These are phyloP conservation scores for Enteromius argenteus DNA, from an alignment of 2,797 vertebrate genomes.

Conservation along the genomic window DNA sequence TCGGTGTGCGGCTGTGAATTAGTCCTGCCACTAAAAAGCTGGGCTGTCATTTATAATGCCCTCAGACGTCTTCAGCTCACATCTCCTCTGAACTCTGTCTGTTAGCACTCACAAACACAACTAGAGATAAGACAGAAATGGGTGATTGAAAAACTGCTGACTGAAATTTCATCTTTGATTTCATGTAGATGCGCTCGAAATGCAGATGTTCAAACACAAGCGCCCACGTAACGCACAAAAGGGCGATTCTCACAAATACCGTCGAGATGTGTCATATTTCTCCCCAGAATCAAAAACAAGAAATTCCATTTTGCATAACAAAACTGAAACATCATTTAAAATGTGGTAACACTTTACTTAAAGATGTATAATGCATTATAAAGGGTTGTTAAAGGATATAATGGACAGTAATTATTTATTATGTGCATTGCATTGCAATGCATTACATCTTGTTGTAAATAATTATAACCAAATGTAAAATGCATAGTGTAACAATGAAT, in stretches of 20 bases:
- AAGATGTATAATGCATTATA: neutral
- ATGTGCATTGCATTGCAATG: neutral
- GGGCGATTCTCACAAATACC: neutral
- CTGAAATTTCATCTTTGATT: conserved; percentile 33
- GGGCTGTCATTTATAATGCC: conserved; percentile 39
- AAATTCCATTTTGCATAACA: neutral
- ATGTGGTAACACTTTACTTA: neutral
- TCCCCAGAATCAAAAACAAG: neutral
- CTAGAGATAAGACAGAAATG: conserved; percentile 17
- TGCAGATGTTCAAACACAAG: neutral
- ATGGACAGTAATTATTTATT: neutral
- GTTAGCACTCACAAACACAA: conserved; percentile 28
- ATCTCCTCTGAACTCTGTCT: conserved; percentile 23
- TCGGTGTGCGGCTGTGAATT: conserved; percentile 13
- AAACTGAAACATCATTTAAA: neutral
- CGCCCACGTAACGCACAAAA: neutral
- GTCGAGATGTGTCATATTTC: neutral
- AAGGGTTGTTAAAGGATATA: neutral
- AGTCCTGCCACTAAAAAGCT: conserved; percentile 42
- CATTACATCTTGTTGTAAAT: neutral
- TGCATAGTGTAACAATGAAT: neutral
- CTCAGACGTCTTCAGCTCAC: conserved; percentile 20
- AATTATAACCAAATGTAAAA: neutral
- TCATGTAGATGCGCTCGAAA: neutral
- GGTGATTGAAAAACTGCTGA: conserved; percentile 14